These are phyloP conservation scores for Heterodera filipjevi DNA, from an alignment of 2,888 invertebrate genomes.

Conservation along the genomic window DNA sequence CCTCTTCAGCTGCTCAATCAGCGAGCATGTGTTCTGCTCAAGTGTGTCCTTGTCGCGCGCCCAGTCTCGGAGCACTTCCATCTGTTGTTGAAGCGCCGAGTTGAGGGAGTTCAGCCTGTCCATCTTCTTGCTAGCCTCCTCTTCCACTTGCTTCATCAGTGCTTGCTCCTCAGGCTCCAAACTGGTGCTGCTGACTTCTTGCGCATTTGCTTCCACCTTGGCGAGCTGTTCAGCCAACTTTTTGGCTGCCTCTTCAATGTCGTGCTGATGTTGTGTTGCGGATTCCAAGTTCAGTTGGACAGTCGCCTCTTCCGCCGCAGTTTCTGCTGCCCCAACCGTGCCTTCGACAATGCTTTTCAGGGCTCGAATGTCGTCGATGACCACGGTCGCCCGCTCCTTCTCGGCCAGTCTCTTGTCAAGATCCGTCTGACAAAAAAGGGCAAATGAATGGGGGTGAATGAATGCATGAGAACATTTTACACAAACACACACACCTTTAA, in stretches of 20 bases:
- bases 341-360: constrained; percentile 1
- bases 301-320: constrained; percentile 1
- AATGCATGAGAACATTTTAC: neutral
- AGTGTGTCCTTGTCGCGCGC: neutral
- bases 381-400: neutral
- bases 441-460: neutral
- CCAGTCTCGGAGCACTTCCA: neutral
- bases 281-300: neutral
- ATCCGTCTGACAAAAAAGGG: neutral
- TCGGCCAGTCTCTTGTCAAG: constrained; percentile 3
- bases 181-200: neutral
- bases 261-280: neutral
- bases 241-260: neutral
- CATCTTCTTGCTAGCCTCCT: neutral
- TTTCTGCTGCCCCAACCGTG: neutral
- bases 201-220: neutral
- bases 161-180: neutral
- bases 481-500: neutral
- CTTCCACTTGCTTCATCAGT: neutral
- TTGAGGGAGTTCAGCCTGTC: neutral
- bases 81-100: neutral
- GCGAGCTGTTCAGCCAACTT: constrained; percentile 6
- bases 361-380: neutral
- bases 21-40: neutral
- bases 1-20: neutral